Evolutionary conservation across 1,140 invertebrate genomes (phyloP), one percentile per base, ranked within the genome.

Genomic region (Popillia japonica): DNA sequence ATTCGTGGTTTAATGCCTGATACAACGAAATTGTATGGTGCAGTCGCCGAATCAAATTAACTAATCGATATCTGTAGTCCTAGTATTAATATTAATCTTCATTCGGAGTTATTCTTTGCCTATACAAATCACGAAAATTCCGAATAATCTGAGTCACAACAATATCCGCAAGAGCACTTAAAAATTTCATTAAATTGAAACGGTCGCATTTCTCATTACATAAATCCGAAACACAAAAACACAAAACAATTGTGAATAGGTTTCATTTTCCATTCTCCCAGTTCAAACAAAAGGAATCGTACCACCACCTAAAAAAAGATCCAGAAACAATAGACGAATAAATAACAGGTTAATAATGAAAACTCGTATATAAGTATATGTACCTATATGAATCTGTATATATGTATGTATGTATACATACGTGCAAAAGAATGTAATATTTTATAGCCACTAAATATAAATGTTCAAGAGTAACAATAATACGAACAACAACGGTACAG

Each of bases 291-390:
- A 68, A 68, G 61, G 22, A 68, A 68, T 34, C 6, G 61, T 68
- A 68, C 61, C 61, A n/a, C 48, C 61, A 20, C 20, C 20, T 11
- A 68, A 68, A 68, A 68, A 68, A 34, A 6, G 61, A 23, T 34
- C 27, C 27, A 34, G 22, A 68, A 68, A 68, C 61, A 68, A 68
- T 68, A 68, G 61, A 20, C 22, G 61, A 68, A 68, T 68, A 68
- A 68, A 68, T 68, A 68, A 68, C 61, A 68, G 61, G 61, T 68
- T 68, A 68, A 68, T 68, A 68, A 68, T 68, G 61, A 68, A 68
- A 68, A 68, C 61, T 17, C 22, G 22, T 22, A 64, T 17, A 64
- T 55, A 55, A 17, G 17, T 14, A 55, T 55, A n/a, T 55, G 17
- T n/a, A 48, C 14, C 8, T 42, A 27, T 22, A 64, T 17, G 23